These are phyloP conservation scores for Decapterus maruadsi DNA, from an alignment of 2,797 vertebrate species.

Conservation along the genomic window DNA sequence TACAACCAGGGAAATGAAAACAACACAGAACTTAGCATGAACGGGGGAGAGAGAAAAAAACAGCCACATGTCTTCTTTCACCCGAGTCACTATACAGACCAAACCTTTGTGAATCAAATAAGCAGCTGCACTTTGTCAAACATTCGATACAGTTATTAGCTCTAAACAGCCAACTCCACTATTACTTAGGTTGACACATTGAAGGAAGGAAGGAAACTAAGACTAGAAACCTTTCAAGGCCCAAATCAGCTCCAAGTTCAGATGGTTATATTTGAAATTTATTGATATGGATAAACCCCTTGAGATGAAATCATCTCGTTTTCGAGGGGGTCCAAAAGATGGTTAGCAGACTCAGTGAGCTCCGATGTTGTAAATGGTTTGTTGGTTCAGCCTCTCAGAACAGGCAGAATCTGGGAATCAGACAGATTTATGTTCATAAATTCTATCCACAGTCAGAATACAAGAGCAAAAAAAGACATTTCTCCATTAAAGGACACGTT, in stretches of 20 bases:
- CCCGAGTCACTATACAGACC: too few species aligned
- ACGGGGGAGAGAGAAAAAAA: conserved; percentile 9
- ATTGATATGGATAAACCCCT: too few species aligned
- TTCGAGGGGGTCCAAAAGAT: too few species aligned
- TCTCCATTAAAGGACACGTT: too few species aligned
- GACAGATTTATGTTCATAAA: too few species aligned
- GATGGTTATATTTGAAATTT: too few species aligned
- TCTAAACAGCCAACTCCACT: conserved; percentile 30
- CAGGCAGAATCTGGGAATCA: too few species aligned
- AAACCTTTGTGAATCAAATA: background rate
- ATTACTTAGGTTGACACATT: conserved; percentile 63
- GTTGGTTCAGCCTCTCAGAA: background rate
- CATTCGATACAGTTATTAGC: conserved; percentile 15
- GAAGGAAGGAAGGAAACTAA: conserved; percentile 13
- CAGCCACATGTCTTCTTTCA: too few species aligned
- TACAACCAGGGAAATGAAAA: conserved; percentile 46
- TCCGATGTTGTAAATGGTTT: background rate
- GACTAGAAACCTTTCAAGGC: background rate
- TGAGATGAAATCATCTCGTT: too few species aligned
- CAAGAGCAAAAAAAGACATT: too few species aligned
- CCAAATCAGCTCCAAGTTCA: background rate
- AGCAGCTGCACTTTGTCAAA: conserved; percentile 31
- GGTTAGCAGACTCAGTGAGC: background rate
- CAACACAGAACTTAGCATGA: conserved; percentile 14
- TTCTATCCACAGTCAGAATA: too few species aligned